Evolutionary conservation across 2,113 vertebrate genomes (phyloP).

Genomic region (Haliaeetus leucogaster): DNA sequence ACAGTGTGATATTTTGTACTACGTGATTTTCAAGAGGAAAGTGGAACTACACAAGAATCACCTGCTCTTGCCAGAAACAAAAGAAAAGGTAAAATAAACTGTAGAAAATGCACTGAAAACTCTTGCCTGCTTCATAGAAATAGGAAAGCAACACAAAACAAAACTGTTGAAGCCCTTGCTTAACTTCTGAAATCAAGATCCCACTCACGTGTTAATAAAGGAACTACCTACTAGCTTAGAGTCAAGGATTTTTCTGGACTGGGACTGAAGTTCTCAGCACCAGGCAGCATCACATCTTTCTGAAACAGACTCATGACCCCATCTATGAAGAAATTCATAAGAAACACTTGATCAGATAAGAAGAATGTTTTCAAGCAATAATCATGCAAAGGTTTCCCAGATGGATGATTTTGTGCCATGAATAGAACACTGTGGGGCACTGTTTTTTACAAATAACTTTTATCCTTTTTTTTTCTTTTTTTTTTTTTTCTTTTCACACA

Average conservation of each 20-base stretch:
- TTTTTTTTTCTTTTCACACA: neutral
- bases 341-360: slow-evolving; percentile 52
- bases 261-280: neutral
- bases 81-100: neutral
- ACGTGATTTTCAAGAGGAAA: neutral
- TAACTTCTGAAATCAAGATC: neutral
- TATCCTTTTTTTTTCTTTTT: neutral
- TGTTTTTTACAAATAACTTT: neutral
- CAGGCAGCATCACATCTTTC: neutral
- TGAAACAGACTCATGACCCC: neutral
- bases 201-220: neutral
- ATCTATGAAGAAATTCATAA: neutral
- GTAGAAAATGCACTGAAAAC: neutral
- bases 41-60: neutral
- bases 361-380: slow-evolving; percentile 25
- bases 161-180: neutral
- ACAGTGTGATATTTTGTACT: neutral
- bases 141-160: neutral
- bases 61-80: neutral
- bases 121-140: neutral
- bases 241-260: neutral
- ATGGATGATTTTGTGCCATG: slow-evolving; percentile 32
- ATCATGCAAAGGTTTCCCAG: slow-evolving; percentile 35
- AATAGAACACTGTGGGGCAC: slow-evolving; percentile 17
- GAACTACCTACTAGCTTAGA: neutral